phyloP scores from a whole-genome alignment of 2,113 vertebrate genomes.

The Mormyrus iriodes region DNA sequence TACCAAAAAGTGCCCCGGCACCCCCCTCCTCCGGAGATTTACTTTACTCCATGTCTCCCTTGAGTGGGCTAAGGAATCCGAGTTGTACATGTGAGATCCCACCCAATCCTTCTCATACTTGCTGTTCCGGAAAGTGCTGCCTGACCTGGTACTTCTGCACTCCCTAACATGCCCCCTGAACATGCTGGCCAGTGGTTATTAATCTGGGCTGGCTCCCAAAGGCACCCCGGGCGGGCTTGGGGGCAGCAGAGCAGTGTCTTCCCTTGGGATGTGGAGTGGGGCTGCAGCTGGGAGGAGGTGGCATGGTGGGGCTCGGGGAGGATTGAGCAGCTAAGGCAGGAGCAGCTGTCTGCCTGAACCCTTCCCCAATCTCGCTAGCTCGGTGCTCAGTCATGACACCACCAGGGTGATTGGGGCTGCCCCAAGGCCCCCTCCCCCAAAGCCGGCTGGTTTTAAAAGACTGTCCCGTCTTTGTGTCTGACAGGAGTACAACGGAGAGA shows the following conservation, averaged over 20 bases:
- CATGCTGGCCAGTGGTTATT: neutral
- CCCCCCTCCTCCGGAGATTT: neutral
- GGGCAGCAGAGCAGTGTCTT: constrained; percentile 8
- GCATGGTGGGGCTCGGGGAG: neutral
- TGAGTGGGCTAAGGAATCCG: neutral
- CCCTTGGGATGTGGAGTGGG: constrained; percentile 18
- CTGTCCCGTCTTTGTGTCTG: constrained; percentile 29
- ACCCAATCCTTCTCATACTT: neutral
- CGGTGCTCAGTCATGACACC: neutral
- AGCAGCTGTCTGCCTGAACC: neutral
- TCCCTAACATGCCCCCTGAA: neutral
- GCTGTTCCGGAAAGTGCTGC: neutral
- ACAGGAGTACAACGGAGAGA: constrained; percentile 76
- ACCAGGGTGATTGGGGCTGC: neutral
- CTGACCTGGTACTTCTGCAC: neutral
- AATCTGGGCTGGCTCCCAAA: neutral
- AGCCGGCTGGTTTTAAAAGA: neutral
- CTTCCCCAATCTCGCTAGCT: neutral
- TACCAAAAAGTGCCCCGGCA: neutral
- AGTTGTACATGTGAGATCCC: neutral
- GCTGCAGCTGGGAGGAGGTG: neutral
- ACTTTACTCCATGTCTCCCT: neutral
- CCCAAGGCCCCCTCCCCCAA: neutral
- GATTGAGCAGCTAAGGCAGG: neutral
- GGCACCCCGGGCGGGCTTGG: neutral